Evolutionary conservation across 2,113 vertebrate species (phyloP).

Genomic region (Mixornis gularis): DNA sequence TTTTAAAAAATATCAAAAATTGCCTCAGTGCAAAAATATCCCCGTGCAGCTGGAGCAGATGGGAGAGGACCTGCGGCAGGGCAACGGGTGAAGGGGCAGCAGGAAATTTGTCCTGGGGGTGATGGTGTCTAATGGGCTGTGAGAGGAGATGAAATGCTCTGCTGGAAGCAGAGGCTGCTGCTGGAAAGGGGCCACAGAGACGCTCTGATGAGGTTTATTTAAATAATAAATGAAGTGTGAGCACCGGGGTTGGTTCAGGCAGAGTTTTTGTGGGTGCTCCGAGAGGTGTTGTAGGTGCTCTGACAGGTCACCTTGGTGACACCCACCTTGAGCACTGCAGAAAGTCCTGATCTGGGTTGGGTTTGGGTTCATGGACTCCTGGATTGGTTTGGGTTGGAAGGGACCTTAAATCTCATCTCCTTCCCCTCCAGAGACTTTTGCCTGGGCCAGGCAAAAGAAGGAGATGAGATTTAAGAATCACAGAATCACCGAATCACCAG

Average conservation of each 20-base stretch:
- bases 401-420: not conserved
- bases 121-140: not conserved
- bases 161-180: not conserved
- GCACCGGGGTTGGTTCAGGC: not conserved
- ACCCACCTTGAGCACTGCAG: rapidly evolving
- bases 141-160: not conserved
- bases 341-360: not conserved
- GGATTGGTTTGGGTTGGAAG: no score
- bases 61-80: not conserved
- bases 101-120: not conserved
- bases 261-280: not conserved
- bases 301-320: not conserved
- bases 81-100: not conserved
- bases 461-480: no score
- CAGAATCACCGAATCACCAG: not conserved
- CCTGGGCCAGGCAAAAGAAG: no score
- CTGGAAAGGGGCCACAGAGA: not conserved
- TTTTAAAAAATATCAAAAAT: no score
- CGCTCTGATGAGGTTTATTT: not conserved
- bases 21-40: not conserved
- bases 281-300: not conserved
- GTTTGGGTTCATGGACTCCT: not conserved
- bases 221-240: not conserved
- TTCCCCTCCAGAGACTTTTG: not conserved
- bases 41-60: not conserved